A percentile compares a stretch with the other conserved stretches of the same genome.
These are phyloP conservation scores for Camptogramma bilineatum DNA, from an alignment of 2,888 invertebrate species.

Conservation along the genomic window DNA sequence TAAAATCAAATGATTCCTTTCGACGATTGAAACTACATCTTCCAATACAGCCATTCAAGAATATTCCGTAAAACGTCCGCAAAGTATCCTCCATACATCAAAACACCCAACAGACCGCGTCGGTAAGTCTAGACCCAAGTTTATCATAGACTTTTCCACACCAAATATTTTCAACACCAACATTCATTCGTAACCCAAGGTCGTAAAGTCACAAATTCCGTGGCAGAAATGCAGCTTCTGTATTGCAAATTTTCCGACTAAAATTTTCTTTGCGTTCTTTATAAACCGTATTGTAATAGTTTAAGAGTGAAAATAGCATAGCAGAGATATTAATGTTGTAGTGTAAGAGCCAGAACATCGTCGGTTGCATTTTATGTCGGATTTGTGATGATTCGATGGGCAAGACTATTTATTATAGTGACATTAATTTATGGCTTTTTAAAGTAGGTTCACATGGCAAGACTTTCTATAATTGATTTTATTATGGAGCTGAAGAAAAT, in stretches of 20 bases:
- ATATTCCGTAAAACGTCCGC: slow-evolving; percentile 41
- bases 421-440: slow-evolving; percentile 57
- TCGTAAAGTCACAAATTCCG: slow-evolving; percentile 13
- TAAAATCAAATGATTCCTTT: slow-evolving; percentile 17
- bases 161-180: slow-evolving; percentile 16
- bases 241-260: slow-evolving; percentile 17
- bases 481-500: neutral
- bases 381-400: slow-evolving; percentile 62
- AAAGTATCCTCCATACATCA: slow-evolving; percentile 45
- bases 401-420: slow-evolving; percentile 61
- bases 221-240: slow-evolving; percentile 6
- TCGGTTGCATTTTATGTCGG: slow-evolving; percentile 65
- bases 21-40: slow-evolving; percentile 25
- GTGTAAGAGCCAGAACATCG: slow-evolving; percentile 57
- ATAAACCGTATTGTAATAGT: slow-evolving; percentile 9
- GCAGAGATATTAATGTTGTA: slow-evolving; percentile 24
- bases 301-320: slow-evolving; percentile 22
- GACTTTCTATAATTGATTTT: slow-evolving; percentile 15
- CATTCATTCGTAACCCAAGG: slow-evolving; percentile 12
- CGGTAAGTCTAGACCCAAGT: slow-evolving; percentile 45
- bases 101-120: slow-evolving; percentile 45
- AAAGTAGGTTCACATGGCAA: slow-evolving; percentile 38
- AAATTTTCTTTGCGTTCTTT: slow-evolving; percentile 13
- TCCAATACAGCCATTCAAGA: slow-evolving; percentile 35
- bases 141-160: slow-evolving; percentile 40